A percentile compares a stretch with the other conserved stretches of the same genome.
Evolutionary conservation across 2,888 invertebrate species (phyloP).

Genomic region (Hemithea aestivaria): DNA sequence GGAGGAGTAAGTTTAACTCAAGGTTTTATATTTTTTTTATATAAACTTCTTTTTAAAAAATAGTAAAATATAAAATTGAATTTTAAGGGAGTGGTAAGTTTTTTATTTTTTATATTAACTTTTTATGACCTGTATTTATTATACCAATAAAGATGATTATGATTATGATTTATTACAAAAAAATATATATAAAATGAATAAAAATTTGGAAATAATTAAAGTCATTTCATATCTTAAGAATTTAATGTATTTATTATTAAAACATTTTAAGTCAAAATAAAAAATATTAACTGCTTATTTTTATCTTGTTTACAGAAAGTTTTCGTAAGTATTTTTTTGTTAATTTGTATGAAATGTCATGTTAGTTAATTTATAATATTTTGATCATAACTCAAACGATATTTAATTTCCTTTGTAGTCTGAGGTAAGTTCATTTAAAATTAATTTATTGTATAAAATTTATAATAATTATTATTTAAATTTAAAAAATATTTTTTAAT

Average conservation of each 20-base stretch:
- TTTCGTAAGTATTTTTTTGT: constrained; percentile 1
- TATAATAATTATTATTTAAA: not conserved
- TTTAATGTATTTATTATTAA: no score
- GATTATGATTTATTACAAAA: not conserved
- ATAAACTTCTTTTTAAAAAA: no score
- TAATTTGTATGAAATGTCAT: constrained; percentile 8
- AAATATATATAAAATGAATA: no score
- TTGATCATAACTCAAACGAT: not conserved
- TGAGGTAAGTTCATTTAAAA: constrained; percentile 9
- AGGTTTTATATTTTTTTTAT: no score
- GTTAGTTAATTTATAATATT: constrained; percentile 3
- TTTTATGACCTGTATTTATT: no score
- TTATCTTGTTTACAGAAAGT: no score
- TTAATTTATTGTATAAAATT: not conserved
- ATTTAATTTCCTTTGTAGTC: constrained; percentile 8
- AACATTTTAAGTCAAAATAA: no score
- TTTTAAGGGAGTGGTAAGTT: not conserved
- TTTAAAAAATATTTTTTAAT: no score
- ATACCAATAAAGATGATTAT: no score
- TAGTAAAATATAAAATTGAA: not conserved
- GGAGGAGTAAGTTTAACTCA: constrained; percentile 3
- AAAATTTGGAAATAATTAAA: no score
- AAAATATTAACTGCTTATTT: not conserved
- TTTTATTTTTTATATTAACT: no score
- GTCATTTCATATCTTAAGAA: no score